Conservation (phyloP, 92 coral and sea anemone genomes). For the Epizoanthus scotinus region DNA sequence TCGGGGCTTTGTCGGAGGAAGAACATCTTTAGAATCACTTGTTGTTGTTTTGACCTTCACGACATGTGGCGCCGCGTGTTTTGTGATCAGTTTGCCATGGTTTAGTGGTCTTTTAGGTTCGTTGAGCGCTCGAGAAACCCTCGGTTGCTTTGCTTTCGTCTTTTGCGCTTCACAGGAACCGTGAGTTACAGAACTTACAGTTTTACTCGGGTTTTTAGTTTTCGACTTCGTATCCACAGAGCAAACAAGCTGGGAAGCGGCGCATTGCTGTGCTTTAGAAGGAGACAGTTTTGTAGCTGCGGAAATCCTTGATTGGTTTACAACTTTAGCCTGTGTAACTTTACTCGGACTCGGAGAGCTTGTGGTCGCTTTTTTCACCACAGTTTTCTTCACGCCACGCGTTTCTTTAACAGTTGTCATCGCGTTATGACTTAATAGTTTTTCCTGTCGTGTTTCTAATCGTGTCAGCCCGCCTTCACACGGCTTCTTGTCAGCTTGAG, state of each 20-base stretch:
- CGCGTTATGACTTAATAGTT: not conserved
- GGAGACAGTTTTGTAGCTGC: not conserved
- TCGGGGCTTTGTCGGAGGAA: not conserved
- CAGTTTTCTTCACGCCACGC: not conserved
- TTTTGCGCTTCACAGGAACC: not conserved
- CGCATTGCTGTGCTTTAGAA: not conserved
- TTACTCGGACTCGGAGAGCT: not conserved
- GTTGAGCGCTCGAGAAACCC: not conserved
- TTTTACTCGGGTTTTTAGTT: not conserved
- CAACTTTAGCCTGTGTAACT: not conserved
- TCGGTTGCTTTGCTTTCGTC: slow-evolving; percentile 5
- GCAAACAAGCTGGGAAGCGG: not conserved
- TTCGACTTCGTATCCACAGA: not conserved
- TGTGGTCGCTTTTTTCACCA: not conserved
- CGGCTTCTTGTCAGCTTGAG: not conserved
- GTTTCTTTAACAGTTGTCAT: not conserved
- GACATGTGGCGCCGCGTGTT: slow-evolving; percentile 1
- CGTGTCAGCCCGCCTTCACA: too few relatives aligned
- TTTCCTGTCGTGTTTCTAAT: not conserved
- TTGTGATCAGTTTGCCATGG: not conserved
- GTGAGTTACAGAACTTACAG: not conserved
- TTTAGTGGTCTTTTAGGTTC: not conserved
- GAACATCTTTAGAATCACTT: not conserved
- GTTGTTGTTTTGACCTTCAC: not conserved
- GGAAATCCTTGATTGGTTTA: not conserved